Evolutionary conservation across 2,888 invertebrate species (phyloP).

Genomic region (Augiades crinisus): DNA sequence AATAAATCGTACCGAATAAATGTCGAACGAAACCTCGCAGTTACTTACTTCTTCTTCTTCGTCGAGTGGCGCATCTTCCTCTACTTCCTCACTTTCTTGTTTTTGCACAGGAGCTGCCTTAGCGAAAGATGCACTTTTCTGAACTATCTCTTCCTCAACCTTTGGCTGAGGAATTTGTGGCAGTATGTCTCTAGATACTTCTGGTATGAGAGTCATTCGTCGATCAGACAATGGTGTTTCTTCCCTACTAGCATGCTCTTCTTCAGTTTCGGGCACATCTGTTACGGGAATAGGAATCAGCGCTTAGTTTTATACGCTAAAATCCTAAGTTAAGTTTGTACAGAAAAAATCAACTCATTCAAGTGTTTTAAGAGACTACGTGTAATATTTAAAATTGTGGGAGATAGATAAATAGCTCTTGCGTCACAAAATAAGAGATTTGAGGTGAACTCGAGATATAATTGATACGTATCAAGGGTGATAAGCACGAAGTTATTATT

Average conservation of each 20-base stretch:
- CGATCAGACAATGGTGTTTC: conserved; percentile 61
- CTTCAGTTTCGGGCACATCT: conserved; percentile 52
- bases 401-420: neutral
- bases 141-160: conserved; percentile 27
- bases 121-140: conserved; percentile 39
- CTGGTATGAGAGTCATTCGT: conserved; percentile 67
- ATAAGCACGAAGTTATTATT: neutral
- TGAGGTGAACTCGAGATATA: neutral
- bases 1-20: neutral
- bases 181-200: conserved; percentile 44
- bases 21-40: neutral
- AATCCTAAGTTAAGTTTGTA: conserved; percentile 5
- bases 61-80: conserved; percentile 40
- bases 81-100: conserved; percentile 50
- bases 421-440: neutral
- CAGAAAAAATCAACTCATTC: neutral
- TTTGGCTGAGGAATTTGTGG: conserved; percentile 25
- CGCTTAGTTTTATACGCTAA: conserved; percentile 22
- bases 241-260: conserved; percentile 52
- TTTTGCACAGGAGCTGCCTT: conserved; percentile 43
- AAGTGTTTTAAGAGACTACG: neutral
- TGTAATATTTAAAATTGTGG: neutral
- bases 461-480: neutral
- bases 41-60: conserved; percentile 34
- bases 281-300: conserved; percentile 41